Percentiles rank a stretch among this genome's conserved stretches.
phyloP scores from a whole-genome alignment of 2,113 vertebrate genomes.

The Gadus chalcogrammus region DNA sequence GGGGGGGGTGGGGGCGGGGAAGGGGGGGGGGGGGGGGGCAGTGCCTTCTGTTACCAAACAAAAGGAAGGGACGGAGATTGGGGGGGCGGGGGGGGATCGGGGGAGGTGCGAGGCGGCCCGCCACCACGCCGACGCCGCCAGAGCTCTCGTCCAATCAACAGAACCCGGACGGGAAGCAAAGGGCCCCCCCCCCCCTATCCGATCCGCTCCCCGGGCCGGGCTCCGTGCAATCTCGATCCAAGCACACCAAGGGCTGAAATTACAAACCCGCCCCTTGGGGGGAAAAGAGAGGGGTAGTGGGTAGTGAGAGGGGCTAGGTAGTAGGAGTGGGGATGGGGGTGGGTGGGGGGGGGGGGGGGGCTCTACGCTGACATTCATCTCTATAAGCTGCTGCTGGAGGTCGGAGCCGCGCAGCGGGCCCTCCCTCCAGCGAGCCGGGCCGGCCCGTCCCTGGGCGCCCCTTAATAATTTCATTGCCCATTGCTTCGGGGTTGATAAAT shows the following conservation, averaged over 20 bases:
- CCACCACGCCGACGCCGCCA: conserved; percentile 7
- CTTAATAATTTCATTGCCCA: conserved; percentile 54
- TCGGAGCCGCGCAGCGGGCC: conserved; percentile 36
- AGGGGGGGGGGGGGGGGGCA: neutral
- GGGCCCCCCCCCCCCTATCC: neutral
- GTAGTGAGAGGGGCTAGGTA: conserved; percentile 15
- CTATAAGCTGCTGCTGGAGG: conserved; percentile 61
- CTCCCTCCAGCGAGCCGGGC: conserved; percentile 39
- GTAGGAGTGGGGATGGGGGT: neutral
- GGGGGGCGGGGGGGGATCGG: conserved; percentile 36
- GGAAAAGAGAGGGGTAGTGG: conserved; percentile 2
- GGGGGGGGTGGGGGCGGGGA: no score
- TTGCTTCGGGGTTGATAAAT: conserved; percentile 47
- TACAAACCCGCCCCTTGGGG: conserved; percentile 48
- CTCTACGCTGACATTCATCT: conserved; percentile 65
- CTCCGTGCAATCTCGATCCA: conserved; percentile 47
- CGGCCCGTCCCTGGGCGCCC: conserved; percentile 58
- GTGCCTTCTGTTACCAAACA: conserved; percentile 41
- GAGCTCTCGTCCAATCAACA: neutral
- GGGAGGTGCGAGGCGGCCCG: conserved; percentile 34
- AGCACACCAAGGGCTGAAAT: conserved; percentile 49
- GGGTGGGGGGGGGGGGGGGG: no score
- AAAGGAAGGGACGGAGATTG: conserved; percentile 34
- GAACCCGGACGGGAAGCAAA: neutral
- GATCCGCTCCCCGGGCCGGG: conserved; percentile 30